phyloP scores from a whole-genome alignment of 2,797 vertebrate species.

The Sebastes elongatus region DNA sequence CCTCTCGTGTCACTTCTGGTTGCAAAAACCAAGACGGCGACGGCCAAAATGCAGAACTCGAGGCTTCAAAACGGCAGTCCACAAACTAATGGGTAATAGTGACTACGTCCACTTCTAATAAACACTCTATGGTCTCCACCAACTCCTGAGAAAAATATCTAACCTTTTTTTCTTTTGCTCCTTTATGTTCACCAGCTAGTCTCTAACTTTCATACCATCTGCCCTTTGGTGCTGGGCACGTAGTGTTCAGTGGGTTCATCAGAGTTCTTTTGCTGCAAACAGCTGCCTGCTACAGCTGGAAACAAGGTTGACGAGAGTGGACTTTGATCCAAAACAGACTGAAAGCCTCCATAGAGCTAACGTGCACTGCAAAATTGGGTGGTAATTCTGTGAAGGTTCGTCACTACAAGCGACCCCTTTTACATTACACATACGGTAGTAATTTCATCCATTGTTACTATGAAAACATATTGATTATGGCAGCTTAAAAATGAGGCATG shows the following conservation, averaged over 20 bases:
- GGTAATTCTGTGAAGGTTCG: not conserved
- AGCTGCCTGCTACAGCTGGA: slow-evolving; percentile 1
- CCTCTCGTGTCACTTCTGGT: too few relatives aligned
- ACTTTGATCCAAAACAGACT: not conserved
- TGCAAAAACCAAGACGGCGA: too few relatives aligned
- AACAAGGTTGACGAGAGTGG: not conserved
- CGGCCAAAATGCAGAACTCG: too few relatives aligned
- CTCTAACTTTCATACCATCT: not conserved
- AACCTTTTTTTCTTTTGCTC: not conserved
- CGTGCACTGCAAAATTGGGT: not conserved
- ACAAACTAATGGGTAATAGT: not conserved
- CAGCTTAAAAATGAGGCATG: not conserved
- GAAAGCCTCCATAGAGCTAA: not conserved
- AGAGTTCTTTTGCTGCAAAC: not conserved
- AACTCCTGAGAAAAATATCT: not conserved
- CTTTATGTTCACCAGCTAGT: not conserved
- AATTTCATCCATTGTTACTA: not conserved
- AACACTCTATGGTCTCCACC: not conserved
- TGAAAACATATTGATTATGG: not conserved
- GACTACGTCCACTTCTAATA: not conserved
- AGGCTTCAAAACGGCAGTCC: too few relatives aligned
- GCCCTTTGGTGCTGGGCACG: not conserved
- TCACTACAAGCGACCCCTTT: not conserved
- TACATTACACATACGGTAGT: not conserved
- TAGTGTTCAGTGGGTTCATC: not conserved